A percentile compares a stretch with the other conserved stretches of the same genome.
Evolutionary conservation across 2,113 vertebrate species (phyloP).

Genomic region (Phoxinus phoxinus): DNA sequence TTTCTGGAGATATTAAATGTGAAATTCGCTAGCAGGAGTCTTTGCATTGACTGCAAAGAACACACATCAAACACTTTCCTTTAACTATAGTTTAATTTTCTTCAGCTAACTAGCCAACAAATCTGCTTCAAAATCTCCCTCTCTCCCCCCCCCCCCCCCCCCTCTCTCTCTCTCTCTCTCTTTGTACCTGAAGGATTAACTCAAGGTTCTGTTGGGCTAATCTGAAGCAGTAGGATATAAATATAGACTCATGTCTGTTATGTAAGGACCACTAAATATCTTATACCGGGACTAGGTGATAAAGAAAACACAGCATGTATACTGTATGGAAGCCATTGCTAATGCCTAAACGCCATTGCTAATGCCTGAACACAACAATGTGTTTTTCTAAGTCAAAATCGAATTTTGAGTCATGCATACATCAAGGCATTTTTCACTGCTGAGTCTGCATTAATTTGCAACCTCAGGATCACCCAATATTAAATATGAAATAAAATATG

Average conservation of each 20-base stretch:
- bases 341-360: background rate
- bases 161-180: background rate
- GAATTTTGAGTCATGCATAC: background rate
- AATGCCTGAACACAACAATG: background rate
- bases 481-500: background rate
- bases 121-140: background rate
- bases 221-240: slow-evolving; percentile 23
- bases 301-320: background rate
- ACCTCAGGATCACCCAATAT: background rate
- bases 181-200: slow-evolving; percentile 37
- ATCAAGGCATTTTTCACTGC: background rate
- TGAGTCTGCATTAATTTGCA: background rate
- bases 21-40: background rate
- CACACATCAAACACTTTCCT: background rate
- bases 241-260: slow-evolving; percentile 43
- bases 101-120: background rate
- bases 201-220: slow-evolving; percentile 32
- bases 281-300: background rate
- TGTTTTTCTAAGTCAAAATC: background rate
- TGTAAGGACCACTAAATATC: slow-evolving; percentile 22
- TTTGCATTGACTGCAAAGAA: background rate
- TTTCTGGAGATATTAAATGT: background rate
- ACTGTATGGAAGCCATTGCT: background rate
- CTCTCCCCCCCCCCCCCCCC: background rate
- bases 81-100: background rate